Evolutionary conservation across 2,888 invertebrate genomes (phyloP).

Genomic region (Patella ulyssiponensis): DNA sequence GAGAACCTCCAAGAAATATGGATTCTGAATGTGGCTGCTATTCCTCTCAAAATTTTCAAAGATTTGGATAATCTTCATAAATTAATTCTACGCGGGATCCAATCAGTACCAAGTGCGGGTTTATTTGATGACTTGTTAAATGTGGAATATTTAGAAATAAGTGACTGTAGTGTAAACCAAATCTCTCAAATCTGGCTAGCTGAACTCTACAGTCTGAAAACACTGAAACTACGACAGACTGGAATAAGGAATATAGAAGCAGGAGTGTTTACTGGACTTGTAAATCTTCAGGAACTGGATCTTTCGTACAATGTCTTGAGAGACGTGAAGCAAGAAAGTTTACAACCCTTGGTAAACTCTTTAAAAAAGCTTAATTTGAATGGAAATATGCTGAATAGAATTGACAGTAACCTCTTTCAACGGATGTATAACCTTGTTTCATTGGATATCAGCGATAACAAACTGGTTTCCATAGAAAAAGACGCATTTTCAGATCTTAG

Average conservation of each 20-base stretch:
- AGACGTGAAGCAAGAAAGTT: constrained; percentile 12
- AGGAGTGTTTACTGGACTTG: constrained; percentile 27
- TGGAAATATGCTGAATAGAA: constrained; percentile 26
- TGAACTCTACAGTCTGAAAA: constrained; percentile 29
- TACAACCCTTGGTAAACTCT: constrained; percentile 25
- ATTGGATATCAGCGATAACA: constrained; percentile 35
- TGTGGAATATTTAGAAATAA: constrained; percentile 31
- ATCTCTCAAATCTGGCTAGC: constrained; percentile 34
- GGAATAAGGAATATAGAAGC: constrained; percentile 25
- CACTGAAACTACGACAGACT: constrained; percentile 30
- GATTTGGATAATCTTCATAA: constrained; percentile 25
- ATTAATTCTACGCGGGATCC: constrained; percentile 26
- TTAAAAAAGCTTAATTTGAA: constrained; percentile 25
- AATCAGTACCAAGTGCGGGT: constrained; percentile 16
- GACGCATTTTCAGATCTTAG: constrained; percentile 25
- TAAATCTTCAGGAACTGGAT: constrained; percentile 30
- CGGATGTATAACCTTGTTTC: constrained; percentile 18
- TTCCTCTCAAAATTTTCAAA: constrained; percentile 30
- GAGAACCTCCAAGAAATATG: constrained; percentile 30
- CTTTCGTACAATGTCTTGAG: constrained; percentile 34
- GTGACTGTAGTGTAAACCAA: constrained; percentile 22
- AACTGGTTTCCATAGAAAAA: constrained; percentile 17
- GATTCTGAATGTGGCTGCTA: constrained; percentile 21
- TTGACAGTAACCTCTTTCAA: constrained; percentile 13
- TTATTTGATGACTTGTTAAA: constrained; percentile 27